Base-by-base conservation (phyloP, 2,797 vertebrate species). In the Petrocephalus sullivani region DNA sequence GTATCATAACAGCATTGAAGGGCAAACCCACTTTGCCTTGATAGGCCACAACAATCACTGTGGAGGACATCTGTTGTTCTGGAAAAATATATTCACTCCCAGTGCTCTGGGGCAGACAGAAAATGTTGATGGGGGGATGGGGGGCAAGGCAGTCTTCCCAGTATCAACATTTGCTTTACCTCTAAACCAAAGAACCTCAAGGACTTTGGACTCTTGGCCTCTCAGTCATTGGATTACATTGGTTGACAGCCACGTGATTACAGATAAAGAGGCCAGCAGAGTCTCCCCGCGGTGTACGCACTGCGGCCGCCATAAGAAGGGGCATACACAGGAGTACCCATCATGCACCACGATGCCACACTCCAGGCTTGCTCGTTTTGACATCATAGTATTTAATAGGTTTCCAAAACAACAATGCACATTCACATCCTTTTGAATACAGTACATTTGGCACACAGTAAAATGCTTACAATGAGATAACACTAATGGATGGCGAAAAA, bases 361-460 rank as follows among this genome's bases (percentile, higher is more conserved):
- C 83, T 28, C 54, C 83, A 85, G 51, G 54, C 9, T 37, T 21
- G 23, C 10, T 57, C 28, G 89, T 90, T 96, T 95, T 94, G 94
- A 96, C 95, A 93, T 95, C 94, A 94, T 96, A 92, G 95, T 96
- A 96, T 99, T 98, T 98, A 97, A 97, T 98, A 96, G 94, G 95
- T 96, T 93, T 97, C 94, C 92, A 95, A 94, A 96, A 95, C 92
- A 96, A 97, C 96, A 96, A 96, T 96, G 97, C 97, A 97, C 96
- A 96, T 98, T 98, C 97, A 98, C 97, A 97, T 97, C 96, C 95
- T 93, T 96, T 97, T 95, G 96, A 97, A 95, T 98, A 98, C 97
- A 98, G 97, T 98, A 98, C 97, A 97, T 98, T 97, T 98, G 97
- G 97, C 97, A 98, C 94, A 87, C 96, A 97, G 94, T 95, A 94